phyloP scores from a whole-genome alignment of 1,140 invertebrate species.

The Diploscapter pachys region DNA sequence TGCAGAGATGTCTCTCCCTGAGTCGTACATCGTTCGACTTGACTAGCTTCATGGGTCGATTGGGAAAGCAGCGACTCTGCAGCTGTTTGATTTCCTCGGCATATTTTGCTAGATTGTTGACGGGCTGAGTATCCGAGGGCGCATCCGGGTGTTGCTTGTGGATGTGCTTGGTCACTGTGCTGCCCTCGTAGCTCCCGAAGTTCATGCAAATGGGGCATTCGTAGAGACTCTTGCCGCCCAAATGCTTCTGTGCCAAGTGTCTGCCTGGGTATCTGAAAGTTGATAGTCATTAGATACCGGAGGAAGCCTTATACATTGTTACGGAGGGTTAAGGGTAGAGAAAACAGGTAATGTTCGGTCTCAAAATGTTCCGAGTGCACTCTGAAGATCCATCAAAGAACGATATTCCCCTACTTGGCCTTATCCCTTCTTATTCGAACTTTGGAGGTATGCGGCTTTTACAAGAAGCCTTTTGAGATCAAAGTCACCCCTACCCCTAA shows the following conservation, averaged over 20 bases:
- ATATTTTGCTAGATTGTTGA: conserved; percentile 47
- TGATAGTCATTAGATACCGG: not conserved
- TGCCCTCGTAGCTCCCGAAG: conserved; percentile 51
- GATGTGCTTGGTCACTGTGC: conserved; percentile 45
- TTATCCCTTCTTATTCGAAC: too few relatives aligned
- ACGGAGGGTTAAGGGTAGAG: not conserved
- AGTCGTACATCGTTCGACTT: conserved; percentile 27
- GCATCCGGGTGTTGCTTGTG: conserved; percentile 41
- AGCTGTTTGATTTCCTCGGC: conserved; percentile 47
- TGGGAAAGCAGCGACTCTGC: conserved; percentile 50
- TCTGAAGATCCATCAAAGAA: too few relatives aligned
- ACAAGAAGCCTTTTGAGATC: too few relatives aligned
- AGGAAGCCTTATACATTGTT: not conserved
- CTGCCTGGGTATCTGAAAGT: conserved; percentile 48
- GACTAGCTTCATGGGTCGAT: conserved; percentile 51
- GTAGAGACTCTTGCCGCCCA: conserved; percentile 43
- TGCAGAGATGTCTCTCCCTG: conserved; percentile 43
- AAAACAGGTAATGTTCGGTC: too few relatives aligned
- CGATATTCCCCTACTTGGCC: too few relatives aligned
- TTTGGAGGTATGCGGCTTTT: too few relatives aligned
- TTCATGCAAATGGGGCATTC: conserved; percentile 47
- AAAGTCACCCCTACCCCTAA: too few relatives aligned
- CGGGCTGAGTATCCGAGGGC: conserved; percentile 27
- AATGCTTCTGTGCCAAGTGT: conserved; percentile 53
- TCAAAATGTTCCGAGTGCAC: too few relatives aligned